Evolutionary conservation across 2,113 vertebrate species (phyloP).

Genomic region (Periophthalmodon schlosseri): DNA sequence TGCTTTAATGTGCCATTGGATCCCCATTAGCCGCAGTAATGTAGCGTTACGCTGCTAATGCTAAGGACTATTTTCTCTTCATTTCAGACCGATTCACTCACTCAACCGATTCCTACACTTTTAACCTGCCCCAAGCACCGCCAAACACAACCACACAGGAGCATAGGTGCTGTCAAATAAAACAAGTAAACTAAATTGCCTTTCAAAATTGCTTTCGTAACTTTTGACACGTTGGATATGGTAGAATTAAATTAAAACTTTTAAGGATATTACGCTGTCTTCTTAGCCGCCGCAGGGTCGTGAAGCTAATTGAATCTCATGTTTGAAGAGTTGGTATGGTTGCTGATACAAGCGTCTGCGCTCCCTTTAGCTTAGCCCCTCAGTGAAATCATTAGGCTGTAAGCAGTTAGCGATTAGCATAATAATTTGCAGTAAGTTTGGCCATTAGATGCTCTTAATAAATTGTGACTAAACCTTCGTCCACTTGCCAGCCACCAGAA

Average conservation of each 20-base stretch:
- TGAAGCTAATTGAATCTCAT: constrained; percentile 32
- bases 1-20: constrained; percentile 56
- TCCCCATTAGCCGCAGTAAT: constrained; percentile 61
- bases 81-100: constrained; percentile 50
- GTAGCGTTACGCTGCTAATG: constrained; percentile 52
- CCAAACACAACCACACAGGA: constrained; percentile 31
- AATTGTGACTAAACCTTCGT: neutral
- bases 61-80: constrained; percentile 58
- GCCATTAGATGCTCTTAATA: neutral
- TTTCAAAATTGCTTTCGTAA: constrained; percentile 60
- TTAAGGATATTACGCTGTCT: constrained; percentile 16
- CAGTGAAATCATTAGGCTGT: neutral
- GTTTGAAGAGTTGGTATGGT: constrained; percentile 12
- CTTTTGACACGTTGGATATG: constrained; percentile 27
- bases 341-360: neutral
- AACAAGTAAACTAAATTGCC: constrained; percentile 46
- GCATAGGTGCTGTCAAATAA: constrained; percentile 36
- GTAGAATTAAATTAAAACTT: constrained; percentile 20
- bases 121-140: constrained; percentile 48
- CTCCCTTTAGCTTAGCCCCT: neutral
- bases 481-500: neutral
- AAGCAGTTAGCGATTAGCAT: neutral
- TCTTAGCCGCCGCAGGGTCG: constrained; percentile 22
- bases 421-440: neutral
- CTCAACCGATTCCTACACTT: constrained; percentile 52